phyloP scores from a whole-genome alignment of 2,113 vertebrate genomes.

The Protobothrops mucrosquamatus region DNA sequence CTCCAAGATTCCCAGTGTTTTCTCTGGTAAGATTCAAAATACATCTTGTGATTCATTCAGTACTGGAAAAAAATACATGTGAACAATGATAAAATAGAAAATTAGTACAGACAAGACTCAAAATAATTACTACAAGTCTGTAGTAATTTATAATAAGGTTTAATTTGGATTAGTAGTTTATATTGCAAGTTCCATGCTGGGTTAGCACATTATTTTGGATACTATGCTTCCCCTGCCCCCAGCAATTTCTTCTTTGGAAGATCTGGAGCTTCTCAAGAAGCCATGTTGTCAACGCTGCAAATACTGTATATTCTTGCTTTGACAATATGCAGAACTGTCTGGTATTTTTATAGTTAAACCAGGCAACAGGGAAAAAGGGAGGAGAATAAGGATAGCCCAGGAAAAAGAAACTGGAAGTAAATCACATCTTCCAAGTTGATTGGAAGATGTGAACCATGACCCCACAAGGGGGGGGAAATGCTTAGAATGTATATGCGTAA shows the following conservation, averaged over 20 bases:
- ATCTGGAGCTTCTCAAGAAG: not conserved
- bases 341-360: too few relatives aligned
- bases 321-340: too few relatives aligned
- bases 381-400: too few relatives aligned
- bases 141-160: not conserved
- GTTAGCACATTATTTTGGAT: not conserved
- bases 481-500: too few relatives aligned
- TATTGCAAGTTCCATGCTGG: not conserved
- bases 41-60: constrained; percentile 18
- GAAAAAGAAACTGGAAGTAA: too few relatives aligned
- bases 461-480: too few relatives aligned
- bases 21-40: constrained; percentile 87
- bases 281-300: not conserved
- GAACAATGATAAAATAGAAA: not conserved
- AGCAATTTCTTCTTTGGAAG: not conserved
- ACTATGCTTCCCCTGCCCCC: not conserved
- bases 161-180: not conserved
- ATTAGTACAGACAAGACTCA: not conserved
- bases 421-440: too few relatives aligned
- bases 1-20: constrained; percentile 97
- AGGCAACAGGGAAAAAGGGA: too few relatives aligned
- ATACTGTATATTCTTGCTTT: too few relatives aligned
- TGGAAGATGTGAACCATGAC: too few relatives aligned
- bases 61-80: fast-evolving
- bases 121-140: not conserved